Conservation (phyloP, 2,797 vertebrate species). For the Cossypha polioptera region DNA sequence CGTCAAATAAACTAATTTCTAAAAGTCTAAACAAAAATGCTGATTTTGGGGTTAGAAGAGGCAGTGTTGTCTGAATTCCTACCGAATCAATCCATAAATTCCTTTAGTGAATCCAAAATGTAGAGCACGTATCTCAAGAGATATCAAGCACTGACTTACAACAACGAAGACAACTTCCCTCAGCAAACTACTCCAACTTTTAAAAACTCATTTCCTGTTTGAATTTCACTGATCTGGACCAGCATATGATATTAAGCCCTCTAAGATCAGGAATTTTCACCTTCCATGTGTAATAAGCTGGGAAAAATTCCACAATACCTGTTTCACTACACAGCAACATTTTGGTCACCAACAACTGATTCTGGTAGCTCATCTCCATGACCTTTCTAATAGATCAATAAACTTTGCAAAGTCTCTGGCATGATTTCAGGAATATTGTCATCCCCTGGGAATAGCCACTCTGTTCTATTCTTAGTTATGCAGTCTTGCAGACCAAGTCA, state of each 20-base stretch:
- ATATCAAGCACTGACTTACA: not conserved
- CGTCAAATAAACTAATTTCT: not conserved
- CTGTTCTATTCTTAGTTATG: not conserved
- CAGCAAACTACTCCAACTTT: not conserved
- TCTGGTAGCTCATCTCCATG: not conserved
- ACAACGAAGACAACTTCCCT: not conserved
- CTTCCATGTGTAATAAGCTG: not conserved
- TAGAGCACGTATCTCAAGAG: not conserved
- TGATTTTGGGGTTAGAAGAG: not conserved
- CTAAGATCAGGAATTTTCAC: not conserved
- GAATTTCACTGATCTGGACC: not conserved
- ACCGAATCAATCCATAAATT: not conserved
- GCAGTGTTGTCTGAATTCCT: not conserved
- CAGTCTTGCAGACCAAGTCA: not conserved
- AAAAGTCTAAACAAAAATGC: not conserved
- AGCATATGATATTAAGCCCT: not conserved
- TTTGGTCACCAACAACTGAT: not conserved
- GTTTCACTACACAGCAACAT: fast-evolving
- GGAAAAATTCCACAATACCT: not conserved
- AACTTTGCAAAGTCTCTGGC: not conserved
- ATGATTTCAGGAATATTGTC: not conserved
- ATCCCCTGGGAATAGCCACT: not conserved
- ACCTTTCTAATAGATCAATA: not conserved
- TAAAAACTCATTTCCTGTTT: not conserved
- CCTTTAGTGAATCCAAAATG: not conserved